Evolutionary conservation across 1,140 invertebrate species (phyloP), one percentile per base, ranked within the genome.

Genomic region (Orchestia grillus): DNA sequence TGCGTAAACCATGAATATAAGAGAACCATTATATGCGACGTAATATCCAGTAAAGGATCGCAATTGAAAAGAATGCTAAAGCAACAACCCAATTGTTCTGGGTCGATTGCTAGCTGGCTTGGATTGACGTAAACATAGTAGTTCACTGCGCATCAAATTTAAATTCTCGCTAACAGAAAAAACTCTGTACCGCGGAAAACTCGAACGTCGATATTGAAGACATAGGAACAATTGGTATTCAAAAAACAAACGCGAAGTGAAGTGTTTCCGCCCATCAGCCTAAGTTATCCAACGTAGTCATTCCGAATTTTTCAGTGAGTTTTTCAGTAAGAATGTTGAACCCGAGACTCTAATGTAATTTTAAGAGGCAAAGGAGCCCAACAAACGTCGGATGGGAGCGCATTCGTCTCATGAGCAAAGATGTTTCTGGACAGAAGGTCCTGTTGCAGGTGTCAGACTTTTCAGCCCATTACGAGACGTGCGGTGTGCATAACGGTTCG

Each of bases 341-440:
- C 62, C 11, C 62, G 62, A 77, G 3, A 77, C 28, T 77, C 15
- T 8, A 77, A 15, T 36, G 62, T 36, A 77, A 77, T 77, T 77
- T 77, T 77, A 77, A 15, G 62, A 77, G 62, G 62, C 11, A 77
- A 23, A 77, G 28, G 11, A 77, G 11, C 62, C 62, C 11, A 77
- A 77, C 62, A 19, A 77, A 77, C 62, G 62, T 77, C 62, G 62
- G 62, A 36, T 3, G 44, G 88, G 41, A 91, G 41, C 88, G 23
- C 41, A 91, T 91, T 91, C 41, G 88, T 91, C 41, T 88, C 87
- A 8, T 42, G 88, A 91, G 41, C 88, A 91, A 88, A 91, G 88
- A 91, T 41, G 44, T 43, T 44, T 91, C 88, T 43, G 88, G 88
- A 91, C 88, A 91, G 88, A 15, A 77, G 62, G 62, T 77, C 28